Evolutionary conservation across 92 coral and sea anemone genomes (phyloP), one percentile per base, ranked within the genome.

Genomic region (Plumapathes pennacea): DNA sequence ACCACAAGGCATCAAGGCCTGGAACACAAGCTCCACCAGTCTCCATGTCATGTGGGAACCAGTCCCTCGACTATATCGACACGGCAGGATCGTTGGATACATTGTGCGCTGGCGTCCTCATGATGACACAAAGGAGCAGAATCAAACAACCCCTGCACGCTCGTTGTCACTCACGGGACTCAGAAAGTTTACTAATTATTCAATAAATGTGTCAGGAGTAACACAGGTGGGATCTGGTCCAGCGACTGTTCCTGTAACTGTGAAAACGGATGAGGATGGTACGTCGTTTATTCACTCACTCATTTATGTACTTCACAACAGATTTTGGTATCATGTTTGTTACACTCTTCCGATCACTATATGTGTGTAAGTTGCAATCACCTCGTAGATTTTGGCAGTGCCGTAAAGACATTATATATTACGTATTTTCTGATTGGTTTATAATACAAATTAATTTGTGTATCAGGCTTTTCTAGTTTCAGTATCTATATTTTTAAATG

Each of bases 201-300:
- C 13, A 18, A 6, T 64, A 14, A 27, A 8, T 4, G 49, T 64
- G 32, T 37, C 38, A 5, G 72, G 38, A 23, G 4, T 38, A 20
- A 64, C 72, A 26, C 58, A 48, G 20, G 38, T 10, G 21, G 72
- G 72, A 4, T 0, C 13, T 9, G 72, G 72, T 12, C 72, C 72
- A 12, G 5, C 18, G 2, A n/a, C n/a, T n/a, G 11, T 12, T 1
- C 3, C 3, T 1, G 10, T 28, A 10, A 30, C 48, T 6, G 62
- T 38, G 26, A 59, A 40, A 25, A 64, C 72, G 18, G 72, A 36
- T 10, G 72, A 64, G 29, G 72, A 64, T 51, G 72, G 72, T 64
- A 51, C n/a, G n/a, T n/a, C n/a, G n/a, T n/a, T n/a, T n/a, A n/a
- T n/a, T n/a, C n/a, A n/a, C n/a, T n/a, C n/a, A n/a, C n/a, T n/a